phyloP scores from a whole-genome alignment of 2,888 invertebrate species.

The Latheticus oryzae region DNA sequence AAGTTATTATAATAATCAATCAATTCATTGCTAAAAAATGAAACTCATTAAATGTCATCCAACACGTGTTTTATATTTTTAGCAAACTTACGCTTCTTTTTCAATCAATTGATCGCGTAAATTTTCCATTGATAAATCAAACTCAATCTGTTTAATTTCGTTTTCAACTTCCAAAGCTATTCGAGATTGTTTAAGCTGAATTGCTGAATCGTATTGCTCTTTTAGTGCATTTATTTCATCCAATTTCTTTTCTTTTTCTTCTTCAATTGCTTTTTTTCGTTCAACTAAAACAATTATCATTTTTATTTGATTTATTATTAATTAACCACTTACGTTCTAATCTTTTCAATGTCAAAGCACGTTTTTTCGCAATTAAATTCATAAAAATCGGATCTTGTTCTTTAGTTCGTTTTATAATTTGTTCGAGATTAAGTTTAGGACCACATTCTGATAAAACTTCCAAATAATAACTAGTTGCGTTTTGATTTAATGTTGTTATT shows the following conservation, averaged over 20 bases:
- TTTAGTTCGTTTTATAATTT: constrained; percentile 49
- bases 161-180: constrained; percentile 56
- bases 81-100: constrained; percentile 61
- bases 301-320: neutral
- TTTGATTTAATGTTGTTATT: constrained; percentile 54
- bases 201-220: constrained; percentile 59
- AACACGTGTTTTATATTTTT: constrained; percentile 7
- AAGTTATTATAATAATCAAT: constrained; percentile 75
- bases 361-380: constrained; percentile 58
- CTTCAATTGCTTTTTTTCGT: constrained; percentile 53
- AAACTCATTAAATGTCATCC: neutral
- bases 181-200: constrained; percentile 55
- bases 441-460: constrained; percentile 60
- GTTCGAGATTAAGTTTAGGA: constrained; percentile 55
- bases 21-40: constrained; percentile 67
- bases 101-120: constrained; percentile 58
- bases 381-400: constrained; percentile 54
- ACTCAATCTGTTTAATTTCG: constrained; percentile 56
- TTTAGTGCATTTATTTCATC: constrained; percentile 55
- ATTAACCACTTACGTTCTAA: constrained; percentile 58
- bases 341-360: constrained; percentile 57
- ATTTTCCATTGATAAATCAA: constrained; percentile 55
- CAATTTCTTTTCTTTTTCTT: constrained; percentile 55
- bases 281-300: constrained; percentile 55
- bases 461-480: constrained; percentile 58